Evolutionary conservation across 2,888 invertebrate genomes (phyloP), one percentile per base, ranked within the genome.

Genomic region (Drosophila borborema): DNA sequence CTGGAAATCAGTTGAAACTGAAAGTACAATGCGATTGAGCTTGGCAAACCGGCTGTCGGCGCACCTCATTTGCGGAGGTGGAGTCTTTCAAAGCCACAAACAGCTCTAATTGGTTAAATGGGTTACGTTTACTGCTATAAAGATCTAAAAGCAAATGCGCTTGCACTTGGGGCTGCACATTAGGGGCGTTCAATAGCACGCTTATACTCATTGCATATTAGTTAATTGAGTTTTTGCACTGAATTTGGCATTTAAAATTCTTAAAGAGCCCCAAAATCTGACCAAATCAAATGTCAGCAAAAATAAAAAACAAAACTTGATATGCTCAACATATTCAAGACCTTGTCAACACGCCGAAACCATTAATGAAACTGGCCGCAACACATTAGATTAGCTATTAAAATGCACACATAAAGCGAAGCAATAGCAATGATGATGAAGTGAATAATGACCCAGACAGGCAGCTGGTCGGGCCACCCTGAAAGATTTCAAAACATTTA

Each of bases 31-130:
- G 71, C 49, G 45, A 23, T 60, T 51, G 66, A 49, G 65, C 58
- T 51, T 69, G 43, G 41, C 51, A 65, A 72, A 72, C 66, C 73
- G 71, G 64, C 63, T 60, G 36, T 40, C 61, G 87, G 61, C 84
- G 74, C 84, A 81, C 84, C 84, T 73, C 58, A 46, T 59, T 63
- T 83, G 85, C 67, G 87, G 72, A 84, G 89, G 89, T 86, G 89
- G 89, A 84, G 84, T 79, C 84, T 82, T 74, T 75, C 68, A 72
- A 41, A 49, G 40, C 31, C 54, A n/a, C 69, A 63, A 53, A 65
- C 59, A 63, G 70, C 69, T 77, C 72, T 81, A 86, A 81, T 89
- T 79, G 75, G 73, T 74, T 72, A 77, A 82, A 84, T 82, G 83
- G 80, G 64, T 58, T 74, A 73, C 80, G 51, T 51, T 51, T 73